phyloP scores from a whole-genome alignment of 2,888 invertebrate genomes.

The Ectobius pallidus region DNA sequence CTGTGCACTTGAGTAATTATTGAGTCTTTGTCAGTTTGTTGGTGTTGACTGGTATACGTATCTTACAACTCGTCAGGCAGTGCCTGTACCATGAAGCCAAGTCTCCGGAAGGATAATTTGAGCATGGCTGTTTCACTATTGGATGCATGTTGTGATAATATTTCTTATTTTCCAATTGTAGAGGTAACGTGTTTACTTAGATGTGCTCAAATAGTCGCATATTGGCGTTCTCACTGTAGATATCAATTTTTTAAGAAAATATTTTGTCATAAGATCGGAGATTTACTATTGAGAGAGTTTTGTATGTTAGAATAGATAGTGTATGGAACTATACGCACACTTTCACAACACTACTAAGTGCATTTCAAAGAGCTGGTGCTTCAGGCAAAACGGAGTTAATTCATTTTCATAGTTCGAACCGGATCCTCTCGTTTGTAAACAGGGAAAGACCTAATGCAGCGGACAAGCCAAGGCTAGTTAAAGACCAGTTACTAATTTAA shows the following conservation, averaged over 20 bases:
- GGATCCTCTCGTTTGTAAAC: too few relatives aligned
- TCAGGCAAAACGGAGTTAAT: conserved; percentile 9
- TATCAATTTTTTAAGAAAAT: not conserved
- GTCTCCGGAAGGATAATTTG: conserved; percentile 5
- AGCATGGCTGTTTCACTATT: conserved; percentile 16
- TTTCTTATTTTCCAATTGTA: too few relatives aligned
- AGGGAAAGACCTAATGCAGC: too few relatives aligned
- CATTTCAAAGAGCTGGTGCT: not conserved
- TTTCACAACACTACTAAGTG: conserved; percentile 1
- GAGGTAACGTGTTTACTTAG: not conserved
- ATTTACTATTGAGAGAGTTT: not conserved
- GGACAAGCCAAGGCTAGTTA: too few relatives aligned
- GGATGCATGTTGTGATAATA: too few relatives aligned
- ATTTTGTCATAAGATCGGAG: conserved; percentile 6
- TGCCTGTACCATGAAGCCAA: not conserved
- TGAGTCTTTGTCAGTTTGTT: too few relatives aligned
- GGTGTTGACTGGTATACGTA: too few relatives aligned
- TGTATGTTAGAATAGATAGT: conserved; percentile 1
- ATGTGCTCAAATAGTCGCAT: conserved; percentile 13
- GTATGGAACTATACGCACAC: conserved; percentile 7
- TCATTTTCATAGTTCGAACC: not conserved
- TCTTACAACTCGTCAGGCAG: too few relatives aligned
- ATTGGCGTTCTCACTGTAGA: conserved; percentile 6
- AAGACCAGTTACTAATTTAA: too few relatives aligned
- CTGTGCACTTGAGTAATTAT: too few relatives aligned